Base-by-base conservation (phyloP, 2,113 vertebrate genomes). In the Pipa parva region DNA sequence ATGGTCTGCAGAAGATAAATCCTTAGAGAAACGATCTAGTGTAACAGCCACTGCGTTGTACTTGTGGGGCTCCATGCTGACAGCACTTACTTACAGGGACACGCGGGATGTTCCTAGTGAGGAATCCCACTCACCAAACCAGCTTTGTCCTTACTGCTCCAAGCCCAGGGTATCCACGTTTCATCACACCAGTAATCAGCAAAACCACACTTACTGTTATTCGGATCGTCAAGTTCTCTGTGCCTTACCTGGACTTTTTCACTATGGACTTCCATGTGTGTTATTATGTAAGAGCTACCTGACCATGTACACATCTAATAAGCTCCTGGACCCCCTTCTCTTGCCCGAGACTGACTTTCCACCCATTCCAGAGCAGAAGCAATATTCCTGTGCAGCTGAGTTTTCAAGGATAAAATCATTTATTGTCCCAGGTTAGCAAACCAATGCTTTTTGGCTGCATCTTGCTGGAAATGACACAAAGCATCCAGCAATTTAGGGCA, bases 21-120 rank as follows among this genome's bases (percentile, higher is more conserved):
- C 42, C 0, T 55, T 77, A 22, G 72, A 80, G 33, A 68, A 11
- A 0, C 28, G 3, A 46, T 5, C 11, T 0, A 18, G 67, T 20
- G 51, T 84, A 3, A 76, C 78, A 0, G 81, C 81, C 0, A 87
- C 90, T 1, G 62, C 88, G 0, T 71, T 91, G 71, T 93, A 88
- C 59, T 80, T 96, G 12, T 95, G 94, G 93, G 81, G 88, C 63
- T 92, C 87, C 0, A 42, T 96, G 51, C 78, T 96, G 29, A 81
- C 90, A 0, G 86, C 93, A 0, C 73, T 93, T 64, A 84, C 86
- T 59, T 86, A 82, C 39, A 74, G 75, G 0, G 77, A 81, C 6
- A 58, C 78, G 0, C 39, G 76, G 20, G 74, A 84, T 52, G 66
- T 72, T 1, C 3, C 76, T 71, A 13, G 8, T 5, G 57, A 60